phyloP scores from a whole-genome alignment of 2,113 vertebrate genomes.

The Mastomys coucha region DNA sequence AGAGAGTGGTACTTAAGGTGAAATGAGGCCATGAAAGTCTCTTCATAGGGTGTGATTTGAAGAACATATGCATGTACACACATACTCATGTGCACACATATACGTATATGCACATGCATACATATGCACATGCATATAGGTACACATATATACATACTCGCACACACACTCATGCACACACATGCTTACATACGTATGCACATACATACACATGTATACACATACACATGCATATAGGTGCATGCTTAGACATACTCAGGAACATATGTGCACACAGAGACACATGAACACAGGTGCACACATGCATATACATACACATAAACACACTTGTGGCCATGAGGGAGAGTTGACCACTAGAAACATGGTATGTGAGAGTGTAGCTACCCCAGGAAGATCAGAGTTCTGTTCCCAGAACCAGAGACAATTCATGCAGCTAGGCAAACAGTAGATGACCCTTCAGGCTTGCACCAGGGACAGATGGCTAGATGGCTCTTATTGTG shows the following conservation, averaged over 20 bases:
- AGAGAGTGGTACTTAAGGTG: background rate
- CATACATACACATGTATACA: background rate
- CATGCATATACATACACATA: rapidly evolving
- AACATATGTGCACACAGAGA: rapidly evolving
- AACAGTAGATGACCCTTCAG: background rate
- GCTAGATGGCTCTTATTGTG: background rate
- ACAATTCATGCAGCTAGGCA: background rate
- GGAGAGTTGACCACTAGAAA: background rate
- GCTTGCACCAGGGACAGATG: background rate
- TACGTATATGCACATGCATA: rapidly evolving
- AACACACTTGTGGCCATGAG: background rate
- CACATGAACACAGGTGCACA: rapidly evolving
- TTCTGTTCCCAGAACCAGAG: background rate
- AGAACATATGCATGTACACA: background rate
- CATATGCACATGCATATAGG: background rate
- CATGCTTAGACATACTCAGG: background rate
- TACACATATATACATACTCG: rapidly evolving
- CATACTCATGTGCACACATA: background rate
- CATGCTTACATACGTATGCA: background rate
- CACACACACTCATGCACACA: background rate
- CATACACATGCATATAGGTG: background rate
- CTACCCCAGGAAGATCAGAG: background rate
- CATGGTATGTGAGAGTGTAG: background rate
- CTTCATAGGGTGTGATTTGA: background rate
- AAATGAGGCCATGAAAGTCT: background rate